Evolutionary conservation across 2,888 invertebrate species (phyloP).

Genomic region (Drosophila gaucha): DNA sequence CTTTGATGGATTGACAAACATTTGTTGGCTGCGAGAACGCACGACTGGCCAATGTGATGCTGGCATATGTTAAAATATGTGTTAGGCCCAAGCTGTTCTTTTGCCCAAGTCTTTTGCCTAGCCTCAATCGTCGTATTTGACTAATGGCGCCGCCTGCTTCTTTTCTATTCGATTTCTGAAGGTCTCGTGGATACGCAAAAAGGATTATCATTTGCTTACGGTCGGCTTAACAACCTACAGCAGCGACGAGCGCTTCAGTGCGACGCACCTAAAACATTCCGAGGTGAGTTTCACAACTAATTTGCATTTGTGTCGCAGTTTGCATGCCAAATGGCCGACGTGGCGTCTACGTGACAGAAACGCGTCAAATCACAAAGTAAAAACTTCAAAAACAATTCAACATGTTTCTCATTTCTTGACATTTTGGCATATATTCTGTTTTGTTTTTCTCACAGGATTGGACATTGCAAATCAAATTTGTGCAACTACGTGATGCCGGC

Average conservation of each 20-base stretch:
- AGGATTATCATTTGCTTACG: constrained; percentile 93
- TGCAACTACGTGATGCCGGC: constrained; percentile 93
- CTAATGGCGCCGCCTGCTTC: constrained; percentile 55
- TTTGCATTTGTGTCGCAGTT: constrained; percentile 52
- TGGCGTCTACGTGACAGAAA: constrained; percentile 61
- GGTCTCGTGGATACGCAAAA: constrained; percentile 94
- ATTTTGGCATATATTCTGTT: constrained; percentile 1
- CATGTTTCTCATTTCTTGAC: not conserved
- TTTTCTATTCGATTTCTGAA: constrained; percentile 81
- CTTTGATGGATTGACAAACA: constrained; percentile 78
- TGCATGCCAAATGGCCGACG: constrained; percentile 19
- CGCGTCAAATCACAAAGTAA: constrained; percentile 22
- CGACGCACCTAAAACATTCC: constrained; percentile 93
- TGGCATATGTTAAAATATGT: constrained; percentile 64
- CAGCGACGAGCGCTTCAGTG: constrained; percentile 94
- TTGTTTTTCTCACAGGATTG: constrained; percentile 88
- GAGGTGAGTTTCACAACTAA: constrained; percentile 87
- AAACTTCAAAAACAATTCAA: constrained; percentile 9
- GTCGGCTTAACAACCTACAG: constrained; percentile 95
- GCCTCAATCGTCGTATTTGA: constrained; percentile 49
- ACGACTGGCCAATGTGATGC: constrained; percentile 33
- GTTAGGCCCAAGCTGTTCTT: not conserved
- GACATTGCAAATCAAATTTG: constrained; percentile 95
- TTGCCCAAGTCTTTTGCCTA: constrained; percentile 8
- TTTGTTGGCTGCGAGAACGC: constrained; percentile 55